Evolutionary conservation across 2,113 vertebrate genomes (phyloP).

Genomic region (Cynoglossus semilaevis): DNA sequence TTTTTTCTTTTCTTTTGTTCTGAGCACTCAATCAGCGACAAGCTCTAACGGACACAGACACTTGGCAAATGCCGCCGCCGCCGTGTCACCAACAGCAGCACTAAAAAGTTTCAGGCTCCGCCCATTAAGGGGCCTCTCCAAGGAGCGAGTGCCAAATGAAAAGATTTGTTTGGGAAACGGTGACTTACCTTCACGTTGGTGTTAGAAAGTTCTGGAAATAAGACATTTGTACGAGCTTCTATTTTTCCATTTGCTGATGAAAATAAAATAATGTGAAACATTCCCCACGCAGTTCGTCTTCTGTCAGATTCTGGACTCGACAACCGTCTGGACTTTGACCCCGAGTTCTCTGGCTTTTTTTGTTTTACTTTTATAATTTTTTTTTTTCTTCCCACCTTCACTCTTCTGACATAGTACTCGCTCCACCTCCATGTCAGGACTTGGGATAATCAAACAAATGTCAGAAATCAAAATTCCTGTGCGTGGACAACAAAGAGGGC

Average conservation of each 20-base stretch:
- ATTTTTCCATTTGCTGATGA: conserved; percentile 95
- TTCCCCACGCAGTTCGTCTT: conserved; percentile 79
- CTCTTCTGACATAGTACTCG: not conserved
- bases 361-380: not conserved
- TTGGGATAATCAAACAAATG: not conserved
- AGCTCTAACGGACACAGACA: conserved; percentile 8
- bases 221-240: conserved; percentile 96
- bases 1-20: conserved; percentile 40
- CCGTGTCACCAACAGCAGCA: conserved; percentile 41
- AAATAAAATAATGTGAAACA: conserved; percentile 93
- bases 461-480: not conserved
- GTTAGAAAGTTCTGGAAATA: conserved; percentile 66
- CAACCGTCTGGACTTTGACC: conserved; percentile 26
- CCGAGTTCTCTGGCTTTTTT: not conserved
- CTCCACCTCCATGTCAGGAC: not conserved
- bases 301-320: conserved; percentile 32
- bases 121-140: conserved; percentile 37
- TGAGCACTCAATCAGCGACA: conserved; percentile 43
- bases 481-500: conserved; percentile 9
- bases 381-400: not conserved
- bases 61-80: conserved; percentile 9
- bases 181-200: conserved; percentile 65
- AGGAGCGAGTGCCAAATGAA: conserved; percentile 87
- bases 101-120: conserved; percentile 46
- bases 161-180: conserved; percentile 69